Base-by-base conservation (phyloP, 2,113 vertebrate species). In the Terrapene triunguis region DNA sequence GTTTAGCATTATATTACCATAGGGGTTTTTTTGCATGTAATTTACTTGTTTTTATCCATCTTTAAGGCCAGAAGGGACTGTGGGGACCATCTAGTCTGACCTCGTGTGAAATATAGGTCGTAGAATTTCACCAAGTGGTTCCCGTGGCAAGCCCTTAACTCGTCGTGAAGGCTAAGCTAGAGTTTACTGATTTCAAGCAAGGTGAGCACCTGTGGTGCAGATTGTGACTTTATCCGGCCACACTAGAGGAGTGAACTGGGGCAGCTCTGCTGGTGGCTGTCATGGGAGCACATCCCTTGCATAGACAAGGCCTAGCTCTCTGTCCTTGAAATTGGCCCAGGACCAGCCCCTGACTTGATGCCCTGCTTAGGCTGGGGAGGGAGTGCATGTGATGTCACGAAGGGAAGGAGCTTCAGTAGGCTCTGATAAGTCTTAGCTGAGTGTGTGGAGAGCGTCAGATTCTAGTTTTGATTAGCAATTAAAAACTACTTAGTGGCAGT, bases 1-100 rank as follows among this genome's bases (percentile, higher is more conserved):
- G 24, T 44, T 24, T 44, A 76, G 72, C 72, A 44, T 76, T 13
- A 8, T 25, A 44, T 42, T 44, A 14, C 24, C 42, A 14, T 44
- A 7, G 4, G 11, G 12, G 0, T 2, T 22, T 42, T 44, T 44
- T 76, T 42, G 10, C 11, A 21, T 27, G 14, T 3, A 12, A 44
- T 76, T 17, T 47, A 38, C 38, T 25, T 76, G 42, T 13, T 76
- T 44, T 44, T 38, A 76, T 76, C 10, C 4, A 21, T 27, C 21
- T 27, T 76, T 76, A 44, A 76, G 42, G 35, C 35, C 65, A 47
- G 42, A 44, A 27, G 72, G 24, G 65, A 5, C 65, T 38, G 5
- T 38, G 17, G 65, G 21, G 65, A 69, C 35, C 35, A 32, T 35
- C 29, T 69, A 13, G 32, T n/a, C 62, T n/a, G 62, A 29, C 35